Evolutionary conservation across 2,888 invertebrate species (phyloP), one percentile per base, ranked within the genome.

Genomic region (Spodoptera exigua): DNA sequence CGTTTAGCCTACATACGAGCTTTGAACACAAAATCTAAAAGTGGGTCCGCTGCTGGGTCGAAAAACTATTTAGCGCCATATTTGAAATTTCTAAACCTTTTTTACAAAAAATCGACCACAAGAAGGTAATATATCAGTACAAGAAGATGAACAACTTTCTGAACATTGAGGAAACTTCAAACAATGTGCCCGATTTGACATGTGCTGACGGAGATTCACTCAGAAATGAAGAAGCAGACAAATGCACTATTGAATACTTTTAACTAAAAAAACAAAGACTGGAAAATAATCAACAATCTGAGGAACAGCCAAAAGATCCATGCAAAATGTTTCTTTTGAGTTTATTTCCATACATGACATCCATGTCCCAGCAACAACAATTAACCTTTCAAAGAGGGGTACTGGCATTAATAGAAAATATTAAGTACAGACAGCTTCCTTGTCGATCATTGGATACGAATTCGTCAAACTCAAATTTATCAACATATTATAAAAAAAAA

Each of bases 1-100:
- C 45, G 34, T 10, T 46, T 16, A 46, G 34, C 45, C n/a, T 46
- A 46, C 16, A 46, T 34, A 46, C 34, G 45, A n/a, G 32, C 45
- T 16, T 16, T 46, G 10, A 34, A 46, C 7, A 34, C n/a, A 17
- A 46, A 46, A n/a, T 46, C 16, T 46, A 46, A 34, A 17, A 34
- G n/a, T 34, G 16, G 45, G 16, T n/a, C 32, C 12, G 16, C 12
- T 32, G 12, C 32, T 45, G 9, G 16, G 5, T 12, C 32, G 1
- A 34, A n/a, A 9, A 34, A 45, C 34, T 16, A 45, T 34, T 45
- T 45, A 3, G 34, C 16, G 3, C 45, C 45, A 34, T 45, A 34
- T n/a, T 14, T 45, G 3, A 1, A 1, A 12, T 34, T 45, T 45
- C 9, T 45, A 16, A 45, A 12, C 32, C 16, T n/a, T 12, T 45